Evolutionary conservation across 2,797 vertebrate species (phyloP).

Genomic region (Acanthopagrus latus): DNA sequence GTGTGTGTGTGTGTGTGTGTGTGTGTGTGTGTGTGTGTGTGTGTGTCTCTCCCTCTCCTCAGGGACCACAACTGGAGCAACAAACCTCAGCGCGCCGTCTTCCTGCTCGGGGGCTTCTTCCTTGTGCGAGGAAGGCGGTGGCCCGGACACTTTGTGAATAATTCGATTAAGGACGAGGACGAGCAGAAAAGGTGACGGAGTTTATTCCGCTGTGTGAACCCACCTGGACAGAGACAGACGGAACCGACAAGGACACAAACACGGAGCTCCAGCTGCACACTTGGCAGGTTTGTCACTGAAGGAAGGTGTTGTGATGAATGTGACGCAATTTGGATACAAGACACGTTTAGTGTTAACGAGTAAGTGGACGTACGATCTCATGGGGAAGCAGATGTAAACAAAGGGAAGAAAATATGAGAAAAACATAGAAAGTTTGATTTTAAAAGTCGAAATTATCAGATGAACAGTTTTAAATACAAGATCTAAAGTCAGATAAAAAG

Average conservation of each 20-base stretch:
- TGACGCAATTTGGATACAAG: too few species aligned
- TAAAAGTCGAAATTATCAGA: too few species aligned
- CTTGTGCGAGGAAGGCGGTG: slow-evolving; percentile 44
- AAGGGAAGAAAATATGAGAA: too few species aligned
- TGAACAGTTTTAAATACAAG: too few species aligned
- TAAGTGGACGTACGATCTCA: too few species aligned
- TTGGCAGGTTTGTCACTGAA: too few species aligned
- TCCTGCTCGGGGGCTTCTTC: slow-evolving; percentile 63
- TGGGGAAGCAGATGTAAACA: too few species aligned
- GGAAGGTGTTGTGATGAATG: too few species aligned
- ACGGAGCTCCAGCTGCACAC: not conserved
- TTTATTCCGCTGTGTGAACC: slow-evolving; percentile 80
- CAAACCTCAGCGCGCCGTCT: slow-evolving; percentile 21
- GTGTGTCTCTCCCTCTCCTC: too few species aligned
- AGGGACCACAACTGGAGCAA: slow-evolving; percentile 61
- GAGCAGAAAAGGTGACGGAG: slow-evolving; percentile 75
- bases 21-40: not conserved
- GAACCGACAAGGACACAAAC: not conserved
- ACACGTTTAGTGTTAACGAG: too few species aligned
- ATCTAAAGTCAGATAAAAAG: too few species aligned
- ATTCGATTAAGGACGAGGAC: slow-evolving; percentile 78
- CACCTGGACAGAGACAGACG: slow-evolving; percentile 68
- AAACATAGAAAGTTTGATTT: too few species aligned
- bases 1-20: slow-evolving; percentile 11
- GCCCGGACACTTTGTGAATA: slow-evolving; percentile 69